Conservation (phyloP, 2,888 invertebrate genomes). For the Agrotis puta region DNA sequence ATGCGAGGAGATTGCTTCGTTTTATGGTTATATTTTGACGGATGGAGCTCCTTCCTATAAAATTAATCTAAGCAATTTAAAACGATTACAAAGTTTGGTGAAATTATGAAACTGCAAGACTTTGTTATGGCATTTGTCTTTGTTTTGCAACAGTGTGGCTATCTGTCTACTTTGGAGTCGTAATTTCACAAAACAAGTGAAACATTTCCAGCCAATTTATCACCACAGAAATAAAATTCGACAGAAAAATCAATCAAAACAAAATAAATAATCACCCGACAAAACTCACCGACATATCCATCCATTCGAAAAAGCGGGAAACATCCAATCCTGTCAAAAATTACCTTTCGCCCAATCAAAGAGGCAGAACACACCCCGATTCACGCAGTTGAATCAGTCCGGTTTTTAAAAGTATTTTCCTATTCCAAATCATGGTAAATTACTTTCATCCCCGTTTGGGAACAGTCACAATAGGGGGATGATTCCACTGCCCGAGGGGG, state of each 20-base stretch:
- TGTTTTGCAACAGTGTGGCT: neutral
- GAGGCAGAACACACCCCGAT: constrained; percentile 59
- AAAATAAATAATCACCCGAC: constrained; percentile 36
- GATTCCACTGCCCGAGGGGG: constrained; percentile 64
- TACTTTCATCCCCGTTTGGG: constrained; percentile 81
- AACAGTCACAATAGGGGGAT: constrained; percentile 73
- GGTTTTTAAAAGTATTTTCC: constrained; percentile 70
- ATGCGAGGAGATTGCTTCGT: constrained; percentile 43
- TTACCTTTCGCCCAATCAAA: constrained; percentile 65
- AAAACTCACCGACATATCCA: constrained; percentile 36
- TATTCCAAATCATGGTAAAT: constrained; percentile 83
- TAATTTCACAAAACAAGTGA: neutral
- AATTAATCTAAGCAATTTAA: constrained; percentile 41
- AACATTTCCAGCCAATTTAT: neutral
- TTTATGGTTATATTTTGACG: constrained; percentile 48
- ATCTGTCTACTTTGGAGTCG: neutral
- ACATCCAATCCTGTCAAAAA: constrained; percentile 60
- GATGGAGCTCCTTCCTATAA: constrained; percentile 29
- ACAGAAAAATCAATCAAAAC: constrained; percentile 29
- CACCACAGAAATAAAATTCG: neutral
- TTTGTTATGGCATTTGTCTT: neutral
- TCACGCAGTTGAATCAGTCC: constrained; percentile 64
- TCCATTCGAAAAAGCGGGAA: constrained; percentile 44
- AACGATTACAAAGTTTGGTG: constrained; percentile 41
- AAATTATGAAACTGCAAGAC: neutral